Evolutionary conservation across 2,797 vertebrate genomes (phyloP).

Genomic region (Sphenopsis melanotis): DNA sequence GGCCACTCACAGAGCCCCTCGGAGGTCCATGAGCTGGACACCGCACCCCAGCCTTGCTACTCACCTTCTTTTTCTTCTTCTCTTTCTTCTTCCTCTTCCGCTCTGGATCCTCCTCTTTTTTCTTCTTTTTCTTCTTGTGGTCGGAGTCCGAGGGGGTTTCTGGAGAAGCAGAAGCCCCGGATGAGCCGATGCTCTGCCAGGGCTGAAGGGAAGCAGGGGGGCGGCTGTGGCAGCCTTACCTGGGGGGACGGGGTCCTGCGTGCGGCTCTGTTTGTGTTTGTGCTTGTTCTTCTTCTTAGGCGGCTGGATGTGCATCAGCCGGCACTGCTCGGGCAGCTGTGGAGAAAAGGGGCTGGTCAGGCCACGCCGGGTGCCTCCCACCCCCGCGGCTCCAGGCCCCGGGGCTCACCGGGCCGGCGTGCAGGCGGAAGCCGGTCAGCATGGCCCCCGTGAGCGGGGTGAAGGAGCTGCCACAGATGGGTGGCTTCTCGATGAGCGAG

Average conservation of each 20-base stretch:
- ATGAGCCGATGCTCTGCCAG: rapidly evolving
- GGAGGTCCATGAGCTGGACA: rapidly evolving
- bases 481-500: conserved; percentile 94
- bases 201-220: rapidly evolving
- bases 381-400: rapidly evolving
- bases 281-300: conserved; percentile 97
- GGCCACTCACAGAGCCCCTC: rapidly evolving
- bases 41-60: rapidly evolving
- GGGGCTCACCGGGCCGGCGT: conserved; percentile 91
- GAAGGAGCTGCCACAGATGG: conserved; percentile 94
- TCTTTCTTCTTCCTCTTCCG: conserved; percentile 97
- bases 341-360: neutral
- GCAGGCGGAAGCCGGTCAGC: conserved; percentile 93
- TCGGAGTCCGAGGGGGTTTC: conserved; percentile 96
- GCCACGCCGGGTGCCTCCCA: rapidly evolving
- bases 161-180: neutral
- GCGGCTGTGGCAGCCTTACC: conserved; percentile 58
- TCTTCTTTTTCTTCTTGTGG: conserved; percentile 99
- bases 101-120: conserved; percentile 94
- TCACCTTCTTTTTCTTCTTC: conserved; percentile 97
- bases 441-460: conserved; percentile 92
- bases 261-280: conserved; percentile 93
- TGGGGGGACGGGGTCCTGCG: conserved; percentile 93
- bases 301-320: conserved; percentile 97
- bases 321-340: conserved; percentile 93